These are phyloP conservation scores for Phalacrocorax aristotelis DNA, from an alignment of 2,113 vertebrate species.

Conservation along the genomic window DNA sequence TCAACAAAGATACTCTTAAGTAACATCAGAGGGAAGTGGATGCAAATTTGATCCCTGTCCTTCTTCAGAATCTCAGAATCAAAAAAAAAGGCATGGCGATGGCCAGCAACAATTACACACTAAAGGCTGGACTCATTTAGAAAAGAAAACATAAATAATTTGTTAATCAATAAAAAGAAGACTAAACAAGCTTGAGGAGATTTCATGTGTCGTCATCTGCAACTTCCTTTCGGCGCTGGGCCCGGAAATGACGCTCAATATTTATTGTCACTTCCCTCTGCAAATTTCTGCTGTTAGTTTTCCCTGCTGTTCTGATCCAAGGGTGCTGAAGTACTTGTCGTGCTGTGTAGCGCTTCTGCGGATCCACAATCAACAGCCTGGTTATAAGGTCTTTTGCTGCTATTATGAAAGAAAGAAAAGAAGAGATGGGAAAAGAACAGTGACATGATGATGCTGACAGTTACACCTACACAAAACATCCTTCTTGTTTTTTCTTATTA, in stretches of 20 bases:
- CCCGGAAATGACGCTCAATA: conserved; percentile 59
- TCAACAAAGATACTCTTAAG: not conserved
- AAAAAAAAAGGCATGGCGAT: not conserved
- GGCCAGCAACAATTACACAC: not conserved
- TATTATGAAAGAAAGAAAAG: not conserved
- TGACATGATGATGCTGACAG: not conserved
- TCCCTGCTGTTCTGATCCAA: conserved; percentile 84
- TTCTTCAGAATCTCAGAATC: not conserved
- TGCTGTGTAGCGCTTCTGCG: conserved; percentile 85
- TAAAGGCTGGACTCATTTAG: not conserved
- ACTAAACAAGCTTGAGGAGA: not conserved
- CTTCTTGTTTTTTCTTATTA: not conserved
- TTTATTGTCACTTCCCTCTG: conserved; percentile 75
- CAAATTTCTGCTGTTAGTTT: conserved; percentile 50
- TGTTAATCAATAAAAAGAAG: not conserved
- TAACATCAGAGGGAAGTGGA: not conserved
- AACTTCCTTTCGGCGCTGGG: conserved; percentile 49
- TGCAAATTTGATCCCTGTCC: not conserved
- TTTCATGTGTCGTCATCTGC: not conserved
- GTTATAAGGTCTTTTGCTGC: conserved; percentile 87
- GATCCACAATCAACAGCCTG: conserved; percentile 86
- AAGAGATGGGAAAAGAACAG: not conserved
- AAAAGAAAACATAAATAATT: not conserved
- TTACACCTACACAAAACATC: not conserved
- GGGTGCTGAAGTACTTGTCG: conserved; percentile 84